Evolutionary conservation across 2,113 vertebrate species (phyloP), one percentile per base, ranked within the genome.

Genomic region (Podarcis raffonei): DNA sequence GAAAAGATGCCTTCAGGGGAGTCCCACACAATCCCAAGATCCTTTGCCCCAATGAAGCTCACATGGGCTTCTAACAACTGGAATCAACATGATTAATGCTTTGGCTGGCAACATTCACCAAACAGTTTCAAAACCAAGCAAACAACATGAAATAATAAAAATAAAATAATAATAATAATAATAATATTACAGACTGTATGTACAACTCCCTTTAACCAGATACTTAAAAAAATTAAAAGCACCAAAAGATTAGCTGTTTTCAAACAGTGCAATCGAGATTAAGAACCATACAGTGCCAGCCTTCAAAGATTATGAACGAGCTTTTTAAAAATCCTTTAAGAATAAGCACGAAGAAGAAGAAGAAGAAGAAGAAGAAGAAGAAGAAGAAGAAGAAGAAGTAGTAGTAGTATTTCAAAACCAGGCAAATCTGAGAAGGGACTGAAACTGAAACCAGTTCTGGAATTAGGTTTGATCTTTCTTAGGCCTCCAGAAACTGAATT

Each of bases 121-220:
- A 76, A 39, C 23, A 66, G 32, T 37, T 57, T 78, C n/a, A 35
- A 77, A 57, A 37, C 62, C 22, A 77, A 18, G 22, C 23, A 32
- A 69, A 20, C 16, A 76, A 76, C 32, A 15, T 65, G 84, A 65
- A 59, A 83, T 68, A 83, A 88, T 75, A 74, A 82, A 79, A 72
- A 81, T n/a, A 53, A 53, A 53, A 53, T 53, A 53, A 83, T n/a
- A n/a, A n/a, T n/a, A 37, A 37, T 68, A 83, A 88, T 75, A 74
- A 82, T 48, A 53, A 53, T 53, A 53, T 12, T 53, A 53, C 48
- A 53, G 48, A 53, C 48, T 65, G 16, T 89, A 89, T 57, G 66
- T 69, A 84, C 87, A 89, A 30, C 8, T 68, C 65, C 39, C 81
- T 89, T 89, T 83, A 77, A 83, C 42, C 1, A 77, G 83, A 82